Percentiles rank a stretch among this genome's conserved stretches.
These are phyloP conservation scores for Drosophila orena DNA, from an alignment of 1,140 invertebrate species.

Conservation along the genomic window DNA sequence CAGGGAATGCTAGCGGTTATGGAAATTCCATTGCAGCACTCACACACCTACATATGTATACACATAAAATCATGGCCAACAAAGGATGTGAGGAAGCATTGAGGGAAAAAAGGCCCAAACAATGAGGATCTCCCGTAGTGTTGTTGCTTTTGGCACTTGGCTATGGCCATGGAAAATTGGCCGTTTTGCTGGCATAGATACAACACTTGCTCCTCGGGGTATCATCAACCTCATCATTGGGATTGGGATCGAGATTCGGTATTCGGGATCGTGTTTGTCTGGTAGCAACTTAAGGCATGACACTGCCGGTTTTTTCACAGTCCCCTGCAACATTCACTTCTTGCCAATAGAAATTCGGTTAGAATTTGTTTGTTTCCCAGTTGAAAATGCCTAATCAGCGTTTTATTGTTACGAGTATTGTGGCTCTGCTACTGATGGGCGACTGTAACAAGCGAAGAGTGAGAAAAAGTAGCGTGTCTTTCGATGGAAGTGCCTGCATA, in stretches of 20 bases:
- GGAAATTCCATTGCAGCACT: constrained; percentile 76
- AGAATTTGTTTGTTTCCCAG: constrained; percentile 28
- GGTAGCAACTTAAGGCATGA: constrained; percentile 57
- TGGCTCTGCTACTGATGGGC: constrained; percentile 14
- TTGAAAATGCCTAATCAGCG: constrained; percentile 68
- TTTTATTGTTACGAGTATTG: constrained; percentile 42
- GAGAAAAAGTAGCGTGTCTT: constrained; percentile 65
- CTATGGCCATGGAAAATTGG: constrained; percentile 61
- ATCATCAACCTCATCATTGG: constrained; percentile 52
- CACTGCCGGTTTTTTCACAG: constrained; percentile 45
- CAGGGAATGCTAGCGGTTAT: constrained; percentile 81
- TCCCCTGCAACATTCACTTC: constrained; percentile 39
- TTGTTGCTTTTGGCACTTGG: constrained; percentile 62
- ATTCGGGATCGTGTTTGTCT: constrained; percentile 34
- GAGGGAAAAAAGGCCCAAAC: constrained; percentile 29
- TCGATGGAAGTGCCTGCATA: constrained; percentile 56
- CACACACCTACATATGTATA: constrained; percentile 8
- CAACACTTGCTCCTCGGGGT: constrained; percentile 62
- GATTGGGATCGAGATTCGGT: neutral
- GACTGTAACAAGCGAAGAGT: constrained; percentile 36
- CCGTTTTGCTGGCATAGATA: constrained; percentile 61
- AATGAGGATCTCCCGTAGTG: constrained; percentile 51
- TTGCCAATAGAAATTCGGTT: constrained; percentile 60
- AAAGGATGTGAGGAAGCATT: constrained; percentile 52
- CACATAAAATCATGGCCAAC: constrained; percentile 13